Conservation (phyloP, 2,888 invertebrate species). For the Iphiclides podalirius region DNA sequence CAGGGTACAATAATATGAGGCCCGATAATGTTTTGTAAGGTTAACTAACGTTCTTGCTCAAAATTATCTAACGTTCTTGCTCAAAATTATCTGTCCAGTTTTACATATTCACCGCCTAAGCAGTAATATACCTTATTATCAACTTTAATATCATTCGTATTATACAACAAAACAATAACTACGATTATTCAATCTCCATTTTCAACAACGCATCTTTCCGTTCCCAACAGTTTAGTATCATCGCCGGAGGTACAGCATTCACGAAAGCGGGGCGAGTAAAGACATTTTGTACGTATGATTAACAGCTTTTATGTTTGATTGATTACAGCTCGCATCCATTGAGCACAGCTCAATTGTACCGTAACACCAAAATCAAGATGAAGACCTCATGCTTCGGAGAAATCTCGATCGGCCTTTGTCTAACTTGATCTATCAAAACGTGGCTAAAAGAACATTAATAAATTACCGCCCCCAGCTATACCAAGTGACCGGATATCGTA, state of each 20-base stretch:
- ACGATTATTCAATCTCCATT: slow-evolving; percentile 6
- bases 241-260: slow-evolving; percentile 22
- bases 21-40: no score
- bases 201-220: neutral
- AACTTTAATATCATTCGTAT: no score
- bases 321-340: slow-evolving; percentile 34
- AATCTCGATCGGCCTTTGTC: slow-evolving; percentile 58
- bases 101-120: no score
- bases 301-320: slow-evolving; percentile 36
- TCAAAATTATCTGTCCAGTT: no score
- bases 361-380: slow-evolving; percentile 54
- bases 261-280: slow-evolving; percentile 19
- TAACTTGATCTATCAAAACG: slow-evolving; percentile 67
- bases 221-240: slow-evolving; percentile 6
- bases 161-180: no score
- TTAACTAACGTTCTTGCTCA: no score
- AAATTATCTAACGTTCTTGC: no score
- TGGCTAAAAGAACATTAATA: slow-evolving; percentile 65
- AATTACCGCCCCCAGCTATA: slow-evolving; percentile 68
- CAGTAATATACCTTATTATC: no score
- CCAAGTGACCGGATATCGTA: slow-evolving; percentile 69
- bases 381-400: slow-evolving; percentile 56
- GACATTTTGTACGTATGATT: slow-evolving; percentile 25
- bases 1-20: no score
- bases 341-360: slow-evolving; percentile 45